Evolutionary conservation across 2,113 vertebrate species (phyloP).

Genomic region (Ammospiza caudacuta): DNA sequence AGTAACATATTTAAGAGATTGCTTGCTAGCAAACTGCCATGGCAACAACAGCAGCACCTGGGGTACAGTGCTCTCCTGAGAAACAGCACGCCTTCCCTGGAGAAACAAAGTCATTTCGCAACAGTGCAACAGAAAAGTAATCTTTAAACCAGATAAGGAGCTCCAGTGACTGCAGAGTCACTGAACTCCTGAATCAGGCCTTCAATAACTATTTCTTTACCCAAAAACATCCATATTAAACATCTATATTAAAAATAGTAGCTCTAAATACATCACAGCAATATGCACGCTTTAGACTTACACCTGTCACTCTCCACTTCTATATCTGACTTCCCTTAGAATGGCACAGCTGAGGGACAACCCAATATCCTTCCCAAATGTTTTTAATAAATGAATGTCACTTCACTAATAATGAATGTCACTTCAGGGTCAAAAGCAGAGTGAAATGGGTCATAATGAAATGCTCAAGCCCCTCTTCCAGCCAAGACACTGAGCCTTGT

Average conservation of each 20-base stretch:
- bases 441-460: neutral
- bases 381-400: rapidly evolving
- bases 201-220: neutral
- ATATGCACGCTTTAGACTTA: rapidly evolving
- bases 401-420: neutral
- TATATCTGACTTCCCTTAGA: rapidly evolving
- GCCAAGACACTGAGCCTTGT: neutral
- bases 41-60: conserved; percentile 22
- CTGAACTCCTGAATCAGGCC: neutral
- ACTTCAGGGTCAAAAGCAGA: neutral
- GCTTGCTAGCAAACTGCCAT: conserved; percentile 41
- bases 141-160: neutral
- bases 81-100: neutral
- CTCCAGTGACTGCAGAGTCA: neutral
- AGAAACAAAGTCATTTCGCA: neutral
- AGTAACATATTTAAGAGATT: neutral
- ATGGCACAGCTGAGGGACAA: neutral
- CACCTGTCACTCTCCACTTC: neutral
- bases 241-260: neutral
- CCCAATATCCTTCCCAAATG: too few relatives aligned
- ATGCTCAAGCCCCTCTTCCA: neutral
- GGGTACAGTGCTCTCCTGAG: neutral
- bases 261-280: neutral
- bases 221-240: neutral
- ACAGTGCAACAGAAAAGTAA: neutral